Evolutionary conservation across 2,113 vertebrate genomes (phyloP).

Genomic region (Megaceryle maxima): DNA sequence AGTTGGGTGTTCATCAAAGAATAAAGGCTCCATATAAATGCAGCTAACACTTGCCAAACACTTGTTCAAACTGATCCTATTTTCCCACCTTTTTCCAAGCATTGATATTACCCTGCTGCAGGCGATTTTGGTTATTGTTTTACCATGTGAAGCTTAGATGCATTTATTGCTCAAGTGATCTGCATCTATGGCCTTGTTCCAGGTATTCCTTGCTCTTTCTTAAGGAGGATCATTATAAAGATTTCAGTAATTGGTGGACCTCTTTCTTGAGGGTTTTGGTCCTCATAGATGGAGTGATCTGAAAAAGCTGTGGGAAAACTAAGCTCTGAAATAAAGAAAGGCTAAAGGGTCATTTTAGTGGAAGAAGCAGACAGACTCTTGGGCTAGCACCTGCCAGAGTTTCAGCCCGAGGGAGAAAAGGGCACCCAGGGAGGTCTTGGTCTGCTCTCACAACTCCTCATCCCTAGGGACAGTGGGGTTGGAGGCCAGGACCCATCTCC

Average conservation of each 20-base stretch:
- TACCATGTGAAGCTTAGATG: constrained; percentile 31
- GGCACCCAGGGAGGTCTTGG: not conserved
- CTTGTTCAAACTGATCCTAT: constrained; percentile 58
- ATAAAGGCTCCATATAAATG: constrained; percentile 43
- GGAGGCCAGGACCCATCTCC: not conserved
- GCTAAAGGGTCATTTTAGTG: not conserved
- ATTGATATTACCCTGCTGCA: constrained; percentile 51
- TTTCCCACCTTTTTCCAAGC: constrained; percentile 62
- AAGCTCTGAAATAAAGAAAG: not conserved
- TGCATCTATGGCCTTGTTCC: not conserved
- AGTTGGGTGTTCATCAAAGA: constrained; percentile 56
- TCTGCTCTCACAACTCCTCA: not conserved
- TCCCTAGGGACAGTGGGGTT: too few relatives aligned
- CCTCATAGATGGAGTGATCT: not conserved
- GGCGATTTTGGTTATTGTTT: constrained; percentile 63
- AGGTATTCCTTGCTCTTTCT: not conserved
- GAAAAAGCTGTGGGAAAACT: not conserved
- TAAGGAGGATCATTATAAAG: not conserved
- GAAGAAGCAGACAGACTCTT: not conserved
- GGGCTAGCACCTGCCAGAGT: not conserved
- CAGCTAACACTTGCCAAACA: constrained; percentile 43
- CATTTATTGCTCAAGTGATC: constrained; percentile 39
- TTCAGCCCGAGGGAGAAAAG: not conserved
- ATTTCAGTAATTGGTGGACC: not conserved
- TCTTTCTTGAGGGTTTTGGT: not conserved